Base-by-base conservation (phyloP, 53 echinoderm and acorn worm genomes). In the Stichopus horrens region DNA sequence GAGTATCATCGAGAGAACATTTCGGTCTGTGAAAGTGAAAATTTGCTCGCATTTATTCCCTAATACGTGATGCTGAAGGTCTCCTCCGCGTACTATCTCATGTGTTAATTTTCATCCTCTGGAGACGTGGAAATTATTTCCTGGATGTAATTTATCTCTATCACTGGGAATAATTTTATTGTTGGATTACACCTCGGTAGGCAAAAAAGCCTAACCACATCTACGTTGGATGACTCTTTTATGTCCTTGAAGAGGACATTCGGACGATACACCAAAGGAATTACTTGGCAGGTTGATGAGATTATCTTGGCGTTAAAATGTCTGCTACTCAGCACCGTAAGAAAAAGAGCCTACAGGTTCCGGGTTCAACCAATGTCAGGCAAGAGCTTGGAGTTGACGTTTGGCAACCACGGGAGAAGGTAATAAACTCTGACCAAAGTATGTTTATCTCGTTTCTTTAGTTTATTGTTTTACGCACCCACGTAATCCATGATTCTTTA, bases 391-490 rank as follows among this genome's bases (percentile, higher is more conserved):
- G 94, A 7, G 87, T 95, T 78, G 96, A 96, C 56, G 93, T 96
- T 22, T 96, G 96, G 96, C 96, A 96, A 76, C 94, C 96, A 0
- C 79, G 96, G 23, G 96, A 96, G 9, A 96, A 96, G 96, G 96
- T 96, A 96, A 90, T 90, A 81, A 77, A 8, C 75, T 4, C 52
- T 37, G 37, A 37, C 37, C 37, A 37, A 37, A 37, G 37, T 37
- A 37, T 37, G 37, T 37, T 37, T 37, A 37, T 37, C 37, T 37
- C 37, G 37, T 37, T 37, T 37, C 37, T 37, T 37, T 37, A 37
- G 37, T 37, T 37, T 37, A 37, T 37, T 37, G 37, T 2, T 37
- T 2, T 37, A 37, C 37, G 37, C 37, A n/a, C 37, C 37, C 37
- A 37, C 37, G 37, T 2, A 37, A 37, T 37, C 37, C 37, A 37